Percentiles rank a stretch among this genome's conserved stretches.
Conservation (phyloP, 2,113 vertebrate species). For the Toxotes chatareus region DNA sequence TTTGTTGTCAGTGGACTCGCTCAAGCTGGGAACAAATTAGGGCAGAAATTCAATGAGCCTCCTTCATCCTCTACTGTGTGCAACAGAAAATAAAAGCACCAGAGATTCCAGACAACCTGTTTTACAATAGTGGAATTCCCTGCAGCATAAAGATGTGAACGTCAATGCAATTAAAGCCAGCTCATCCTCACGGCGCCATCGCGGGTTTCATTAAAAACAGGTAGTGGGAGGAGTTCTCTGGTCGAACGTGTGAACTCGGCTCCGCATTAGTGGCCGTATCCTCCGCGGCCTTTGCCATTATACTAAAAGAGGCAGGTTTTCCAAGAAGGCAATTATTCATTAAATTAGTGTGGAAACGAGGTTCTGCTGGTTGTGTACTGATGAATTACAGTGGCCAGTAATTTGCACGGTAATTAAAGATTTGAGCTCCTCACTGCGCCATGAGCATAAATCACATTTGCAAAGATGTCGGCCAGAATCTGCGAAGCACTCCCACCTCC, state of each 20-base stretch:
- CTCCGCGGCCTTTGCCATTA: constrained; percentile 82
- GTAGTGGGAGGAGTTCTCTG: constrained; percentile 49
- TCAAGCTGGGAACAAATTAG: constrained; percentile 43
- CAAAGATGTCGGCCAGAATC: constrained; percentile 65
- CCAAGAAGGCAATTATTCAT: constrained; percentile 90
- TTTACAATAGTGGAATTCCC: constrained; percentile 43
- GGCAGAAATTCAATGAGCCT: constrained; percentile 22
- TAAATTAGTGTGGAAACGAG: constrained; percentile 85
- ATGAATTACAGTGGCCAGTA: constrained; percentile 81
- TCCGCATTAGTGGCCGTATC: constrained; percentile 64
- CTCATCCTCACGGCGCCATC: constrained; percentile 57
- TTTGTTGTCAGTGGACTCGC: constrained; percentile 36
- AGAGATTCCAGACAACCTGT: constrained; percentile 40
- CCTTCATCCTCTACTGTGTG: neutral
- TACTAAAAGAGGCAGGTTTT: constrained; percentile 82
- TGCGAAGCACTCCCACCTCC: constrained; percentile 66
- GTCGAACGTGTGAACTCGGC: constrained; percentile 77
- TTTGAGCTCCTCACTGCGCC: constrained; percentile 72
- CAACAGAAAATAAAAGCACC: constrained; percentile 18
- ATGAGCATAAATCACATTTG: constrained; percentile 84
- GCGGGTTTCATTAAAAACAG: constrained; percentile 43
- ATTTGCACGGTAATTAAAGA: constrained; percentile 89
- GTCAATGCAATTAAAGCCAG: constrained; percentile 47
- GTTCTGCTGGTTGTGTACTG: constrained; percentile 88
- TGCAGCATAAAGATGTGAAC: constrained; percentile 61